Conservation (phyloP, 2,113 vertebrate species). For the Hypanus sabinus region DNA sequence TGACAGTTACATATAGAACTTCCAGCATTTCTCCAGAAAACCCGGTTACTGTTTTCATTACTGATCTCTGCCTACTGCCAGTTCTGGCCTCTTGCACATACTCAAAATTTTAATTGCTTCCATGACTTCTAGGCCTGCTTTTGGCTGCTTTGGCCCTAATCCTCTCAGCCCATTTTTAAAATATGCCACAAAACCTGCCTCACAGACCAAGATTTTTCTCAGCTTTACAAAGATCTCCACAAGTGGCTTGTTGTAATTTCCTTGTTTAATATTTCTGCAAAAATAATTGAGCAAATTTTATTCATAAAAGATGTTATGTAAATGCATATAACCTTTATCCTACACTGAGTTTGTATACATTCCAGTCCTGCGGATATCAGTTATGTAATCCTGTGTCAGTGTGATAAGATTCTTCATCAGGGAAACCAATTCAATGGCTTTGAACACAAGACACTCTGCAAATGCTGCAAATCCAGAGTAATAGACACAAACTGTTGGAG, state of each 20-base stretch:
- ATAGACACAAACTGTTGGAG: too few species aligned
- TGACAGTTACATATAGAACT: too few species aligned
- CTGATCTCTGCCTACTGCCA: background rate
- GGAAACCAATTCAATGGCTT: background rate
- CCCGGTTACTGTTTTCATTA: background rate
- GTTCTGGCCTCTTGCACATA: background rate
- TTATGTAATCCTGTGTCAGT: background rate
- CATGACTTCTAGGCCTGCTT: background rate
- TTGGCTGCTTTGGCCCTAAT: background rate
- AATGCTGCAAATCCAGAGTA: too few species aligned
- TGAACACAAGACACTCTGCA: too few species aligned
- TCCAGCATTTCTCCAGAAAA: too few species aligned
- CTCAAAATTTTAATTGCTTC: background rate
- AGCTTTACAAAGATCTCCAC: background rate
- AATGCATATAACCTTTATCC: background rate
- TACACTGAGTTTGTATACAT: background rate
- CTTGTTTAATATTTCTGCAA: background rate
- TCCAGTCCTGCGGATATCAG: background rate
- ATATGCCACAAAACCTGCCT: background rate
- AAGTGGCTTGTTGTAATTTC: background rate
- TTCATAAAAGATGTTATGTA: background rate
- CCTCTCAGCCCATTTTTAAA: background rate
- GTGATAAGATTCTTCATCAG: background rate
- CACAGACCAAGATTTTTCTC: background rate
- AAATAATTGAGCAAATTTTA: background rate